phyloP scores from a whole-genome alignment of 1,140 invertebrate genomes.

The Bacillus rossius region DNA sequence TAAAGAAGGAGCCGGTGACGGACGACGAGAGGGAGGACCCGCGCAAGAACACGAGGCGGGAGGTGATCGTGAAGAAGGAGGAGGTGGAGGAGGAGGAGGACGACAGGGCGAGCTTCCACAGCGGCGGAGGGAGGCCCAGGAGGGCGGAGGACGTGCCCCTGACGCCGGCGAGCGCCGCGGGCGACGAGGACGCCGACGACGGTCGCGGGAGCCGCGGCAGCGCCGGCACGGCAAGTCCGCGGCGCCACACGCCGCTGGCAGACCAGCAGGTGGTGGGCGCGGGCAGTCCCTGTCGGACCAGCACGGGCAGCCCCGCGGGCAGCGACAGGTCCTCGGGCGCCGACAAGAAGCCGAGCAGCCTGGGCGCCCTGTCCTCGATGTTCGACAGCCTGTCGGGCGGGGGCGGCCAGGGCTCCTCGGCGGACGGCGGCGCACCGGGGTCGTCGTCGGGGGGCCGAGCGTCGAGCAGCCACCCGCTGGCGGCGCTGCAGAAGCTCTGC shows the following conservation, averaged over 20 bases:
- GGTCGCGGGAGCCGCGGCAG: slow-evolving; percentile 30
- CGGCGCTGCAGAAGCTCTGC: slow-evolving; percentile 89
- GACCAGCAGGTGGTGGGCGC: slow-evolving; percentile 30
- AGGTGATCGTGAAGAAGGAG: slow-evolving; percentile 42
- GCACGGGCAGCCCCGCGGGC: slow-evolving; percentile 58
- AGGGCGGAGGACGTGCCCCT: slow-evolving; percentile 5
- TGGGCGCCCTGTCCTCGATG: slow-evolving; percentile 85
- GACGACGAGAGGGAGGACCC: slow-evolving; percentile 45
- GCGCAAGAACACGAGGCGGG: slow-evolving; percentile 21
- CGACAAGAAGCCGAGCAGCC: slow-evolving; percentile 59
- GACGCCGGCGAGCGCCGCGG: slow-evolving; percentile 24
- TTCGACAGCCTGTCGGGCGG: slow-evolving; percentile 72
- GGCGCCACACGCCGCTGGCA: slow-evolving; percentile 40
- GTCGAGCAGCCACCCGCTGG: slow-evolving; percentile 77
- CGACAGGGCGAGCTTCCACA: slow-evolving; percentile 34
- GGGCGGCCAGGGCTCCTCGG: slow-evolving; percentile 25
- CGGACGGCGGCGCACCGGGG: slow-evolving; percentile 36
- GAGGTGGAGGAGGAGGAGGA: slow-evolving; percentile 40
- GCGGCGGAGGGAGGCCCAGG: slow-evolving; percentile 34
- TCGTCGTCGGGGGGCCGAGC: slow-evolving; percentile 48
- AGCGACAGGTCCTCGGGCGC: slow-evolving; percentile 65
- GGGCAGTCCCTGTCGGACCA: slow-evolving; percentile 54
- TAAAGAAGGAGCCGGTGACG: slow-evolving; percentile 45
- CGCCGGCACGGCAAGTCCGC: slow-evolving; percentile 38
- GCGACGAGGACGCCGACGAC: slow-evolving; percentile 32